A percentile compares a stretch with the other conserved stretches of the same genome.
Evolutionary conservation across 2,888 invertebrate species (phyloP).

Genomic region (Agonopterix heracliana): DNA sequence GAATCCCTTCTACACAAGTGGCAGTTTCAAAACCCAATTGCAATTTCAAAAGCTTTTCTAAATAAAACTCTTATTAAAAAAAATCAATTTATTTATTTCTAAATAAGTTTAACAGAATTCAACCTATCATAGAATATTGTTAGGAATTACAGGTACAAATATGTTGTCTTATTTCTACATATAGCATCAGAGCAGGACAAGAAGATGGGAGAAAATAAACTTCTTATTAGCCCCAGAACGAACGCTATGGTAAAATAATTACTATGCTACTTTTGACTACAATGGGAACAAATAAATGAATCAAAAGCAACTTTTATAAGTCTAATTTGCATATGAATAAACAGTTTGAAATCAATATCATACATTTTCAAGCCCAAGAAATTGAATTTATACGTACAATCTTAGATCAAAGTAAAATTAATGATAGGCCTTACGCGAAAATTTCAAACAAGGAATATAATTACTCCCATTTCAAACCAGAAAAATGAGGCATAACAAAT

Average conservation of each 20-base stretch:
- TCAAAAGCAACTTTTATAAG: slow-evolving; percentile 23
- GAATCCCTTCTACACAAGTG: no score
- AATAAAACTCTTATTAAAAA: slow-evolving; percentile 18
- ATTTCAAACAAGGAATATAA: no score
- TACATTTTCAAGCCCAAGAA: background rate
- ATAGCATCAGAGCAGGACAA: background rate
- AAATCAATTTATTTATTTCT: slow-evolving; percentile 32
- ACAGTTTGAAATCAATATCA: background rate
- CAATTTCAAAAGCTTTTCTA: background rate
- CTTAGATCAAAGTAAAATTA: no score
- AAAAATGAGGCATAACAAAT: no score
- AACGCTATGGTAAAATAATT: slow-evolving; percentile 11
- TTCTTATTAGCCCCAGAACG: slow-evolving; percentile 15
- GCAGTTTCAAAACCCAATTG: no score
- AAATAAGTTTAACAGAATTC: slow-evolving; percentile 15
- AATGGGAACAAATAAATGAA: slow-evolving; percentile 66
- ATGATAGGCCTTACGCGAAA: no score
- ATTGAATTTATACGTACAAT: background rate
- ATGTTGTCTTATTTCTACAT: background rate
- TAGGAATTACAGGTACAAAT: slow-evolving; percentile 13
- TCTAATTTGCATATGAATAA: background rate
- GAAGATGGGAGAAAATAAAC: slow-evolving; percentile 43
- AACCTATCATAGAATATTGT: slow-evolving; percentile 20
- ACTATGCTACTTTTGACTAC: slow-evolving; percentile 33
- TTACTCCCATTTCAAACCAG: no score